phyloP scores from a whole-genome alignment of 2,113 vertebrate genomes.

The Mesitornis unicolor region DNA sequence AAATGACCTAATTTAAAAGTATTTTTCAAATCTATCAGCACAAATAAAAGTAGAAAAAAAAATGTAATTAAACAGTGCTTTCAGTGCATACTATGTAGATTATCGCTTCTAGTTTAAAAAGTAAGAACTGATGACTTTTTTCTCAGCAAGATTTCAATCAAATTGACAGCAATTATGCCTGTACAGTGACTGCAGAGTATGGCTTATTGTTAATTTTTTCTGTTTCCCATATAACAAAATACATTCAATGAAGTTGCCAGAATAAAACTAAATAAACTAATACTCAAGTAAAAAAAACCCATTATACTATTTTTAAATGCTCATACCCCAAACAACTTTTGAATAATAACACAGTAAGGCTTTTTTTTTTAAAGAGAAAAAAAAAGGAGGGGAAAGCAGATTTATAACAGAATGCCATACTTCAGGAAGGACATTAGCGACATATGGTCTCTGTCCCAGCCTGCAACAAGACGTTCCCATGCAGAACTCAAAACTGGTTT shows the following conservation, averaged over 20 bases:
- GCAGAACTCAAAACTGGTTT: background rate
- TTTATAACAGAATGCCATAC: background rate
- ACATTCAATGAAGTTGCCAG: background rate
- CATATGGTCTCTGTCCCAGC: fast-evolving
- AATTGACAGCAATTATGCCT: conserved; percentile 42
- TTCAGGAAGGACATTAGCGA: background rate
- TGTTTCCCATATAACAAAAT: conserved; percentile 20
- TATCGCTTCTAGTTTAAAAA: background rate
- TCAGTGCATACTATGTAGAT: background rate
- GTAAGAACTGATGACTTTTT: background rate
- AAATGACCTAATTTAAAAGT: background rate
- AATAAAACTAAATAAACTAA: conserved; percentile 4
- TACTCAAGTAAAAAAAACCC: background rate
- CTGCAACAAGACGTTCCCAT: background rate
- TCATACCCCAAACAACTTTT: background rate
- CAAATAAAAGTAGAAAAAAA: background rate
- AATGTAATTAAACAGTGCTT: background rate
- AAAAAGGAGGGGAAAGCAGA: background rate
- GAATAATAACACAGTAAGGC: background rate
- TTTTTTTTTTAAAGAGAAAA: background rate
- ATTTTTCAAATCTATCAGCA: background rate
- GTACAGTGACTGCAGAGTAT: background rate
- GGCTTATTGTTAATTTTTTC: conserved; percentile 40
- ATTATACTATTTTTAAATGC: background rate
- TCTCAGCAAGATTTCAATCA: conserved; percentile 44